Percentiles rank a stretch among this genome's conserved stretches.
Evolutionary conservation across 2,113 vertebrate species (phyloP).

Genomic region (Picathartes gymnocephalus): DNA sequence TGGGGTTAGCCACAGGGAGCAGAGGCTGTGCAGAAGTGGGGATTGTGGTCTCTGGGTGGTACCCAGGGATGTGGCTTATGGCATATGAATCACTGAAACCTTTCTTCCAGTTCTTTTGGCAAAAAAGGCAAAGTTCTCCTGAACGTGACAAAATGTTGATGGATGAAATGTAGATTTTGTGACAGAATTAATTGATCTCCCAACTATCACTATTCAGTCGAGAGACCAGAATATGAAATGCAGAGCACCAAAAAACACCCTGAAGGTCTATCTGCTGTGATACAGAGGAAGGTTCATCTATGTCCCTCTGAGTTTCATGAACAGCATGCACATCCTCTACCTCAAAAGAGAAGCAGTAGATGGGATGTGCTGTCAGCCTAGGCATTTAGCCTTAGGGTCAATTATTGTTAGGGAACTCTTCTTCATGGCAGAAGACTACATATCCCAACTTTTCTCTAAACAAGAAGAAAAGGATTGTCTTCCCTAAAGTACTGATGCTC

Average conservation of each 20-base stretch:
- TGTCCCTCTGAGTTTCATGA: background rate
- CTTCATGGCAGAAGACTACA: background rate
- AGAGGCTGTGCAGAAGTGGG: background rate
- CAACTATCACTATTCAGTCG: background rate
- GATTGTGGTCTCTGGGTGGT: background rate
- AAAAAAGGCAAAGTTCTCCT: background rate
- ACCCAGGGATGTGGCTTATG: background rate
- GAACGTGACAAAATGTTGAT: background rate
- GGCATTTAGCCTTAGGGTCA: background rate
- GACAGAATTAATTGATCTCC: background rate
- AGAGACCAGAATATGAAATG: background rate
- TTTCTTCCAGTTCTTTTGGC: background rate
- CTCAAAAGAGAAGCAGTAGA: background rate
- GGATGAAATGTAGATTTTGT: background rate
- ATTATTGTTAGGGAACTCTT: background rate
- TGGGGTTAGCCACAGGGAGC: constrained; percentile 14
- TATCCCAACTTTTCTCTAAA: background rate
- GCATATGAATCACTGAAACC: background rate
- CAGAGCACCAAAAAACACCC: background rate
- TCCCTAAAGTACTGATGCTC: background rate
- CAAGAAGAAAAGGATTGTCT: background rate
- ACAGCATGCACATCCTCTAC: background rate
- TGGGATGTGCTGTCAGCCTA: background rate
- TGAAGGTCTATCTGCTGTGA: background rate
- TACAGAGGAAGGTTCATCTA: background rate